Conservation (phyloP, 2,797 vertebrate genomes). For the Schizopygopsis malacanthus region DNA sequence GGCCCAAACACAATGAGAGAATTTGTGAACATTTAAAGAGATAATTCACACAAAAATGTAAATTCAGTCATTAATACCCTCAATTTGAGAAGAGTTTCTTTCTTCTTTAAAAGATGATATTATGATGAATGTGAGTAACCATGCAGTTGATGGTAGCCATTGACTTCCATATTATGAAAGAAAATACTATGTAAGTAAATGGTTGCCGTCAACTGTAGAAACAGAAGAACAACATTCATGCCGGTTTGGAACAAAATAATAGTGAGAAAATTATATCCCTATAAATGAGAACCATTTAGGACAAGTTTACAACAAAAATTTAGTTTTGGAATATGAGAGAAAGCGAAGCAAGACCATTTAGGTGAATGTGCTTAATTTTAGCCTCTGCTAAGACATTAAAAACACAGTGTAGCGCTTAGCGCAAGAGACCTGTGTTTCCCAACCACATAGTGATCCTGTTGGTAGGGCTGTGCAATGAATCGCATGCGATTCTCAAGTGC, state of each 20-base stretch:
- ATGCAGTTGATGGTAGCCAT: background rate
- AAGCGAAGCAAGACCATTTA: too few relatives aligned
- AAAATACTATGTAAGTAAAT: background rate
- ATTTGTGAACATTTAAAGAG: background rate
- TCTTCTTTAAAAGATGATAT: too few relatives aligned
- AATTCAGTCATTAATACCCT: too few relatives aligned
- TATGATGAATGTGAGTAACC: background rate
- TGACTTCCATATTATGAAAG: too few relatives aligned
- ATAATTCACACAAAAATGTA: too few relatives aligned
- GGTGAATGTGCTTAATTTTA: background rate
- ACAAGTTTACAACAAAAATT: background rate
- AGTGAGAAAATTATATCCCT: background rate
- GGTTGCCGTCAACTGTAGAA: too few relatives aligned
- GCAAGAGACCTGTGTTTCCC: too few relatives aligned
- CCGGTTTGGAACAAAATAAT: background rate
- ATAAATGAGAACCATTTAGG: background rate
- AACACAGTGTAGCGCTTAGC: background rate
- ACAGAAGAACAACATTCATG: too few relatives aligned
- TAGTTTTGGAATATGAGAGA: background rate
- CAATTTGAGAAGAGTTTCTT: too few relatives aligned
- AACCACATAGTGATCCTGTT: background rate
- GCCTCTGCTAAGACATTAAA: background rate
- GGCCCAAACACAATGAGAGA: conserved; percentile 1
- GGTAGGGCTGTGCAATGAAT: too few relatives aligned
- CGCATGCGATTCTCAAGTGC: too few relatives aligned